These are phyloP conservation scores for Brachymystax lenok DNA, from an alignment of 2,797 vertebrate genomes.

Conservation along the genomic window DNA sequence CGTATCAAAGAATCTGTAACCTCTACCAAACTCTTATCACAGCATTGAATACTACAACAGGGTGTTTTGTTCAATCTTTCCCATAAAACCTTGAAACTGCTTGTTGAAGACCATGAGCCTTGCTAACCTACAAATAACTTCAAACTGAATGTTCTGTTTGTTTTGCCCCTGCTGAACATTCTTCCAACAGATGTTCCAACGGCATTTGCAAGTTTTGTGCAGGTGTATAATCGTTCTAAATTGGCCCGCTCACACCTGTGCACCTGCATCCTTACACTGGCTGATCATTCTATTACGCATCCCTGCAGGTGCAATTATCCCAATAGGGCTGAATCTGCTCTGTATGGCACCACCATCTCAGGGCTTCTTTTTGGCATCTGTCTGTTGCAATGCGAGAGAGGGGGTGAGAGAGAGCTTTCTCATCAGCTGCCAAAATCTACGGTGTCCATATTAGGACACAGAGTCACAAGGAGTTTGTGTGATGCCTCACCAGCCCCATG, in stretches of 20 bases:
- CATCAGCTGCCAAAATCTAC: constrained; percentile 21
- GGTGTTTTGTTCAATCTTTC: background rate
- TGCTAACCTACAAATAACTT: background rate
- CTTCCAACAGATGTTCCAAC: background rate
- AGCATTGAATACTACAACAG: background rate
- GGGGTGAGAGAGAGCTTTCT: background rate
- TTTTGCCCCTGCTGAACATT: background rate
- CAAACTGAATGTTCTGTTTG: background rate
- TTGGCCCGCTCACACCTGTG: constrained; percentile 56
- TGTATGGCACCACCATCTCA: constrained; percentile 27
- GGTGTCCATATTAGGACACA: background rate
- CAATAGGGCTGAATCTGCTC: constrained; percentile 53
- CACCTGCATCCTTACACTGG: constrained; percentile 40
- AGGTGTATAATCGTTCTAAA: constrained; percentile 46
- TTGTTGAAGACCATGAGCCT: no score
- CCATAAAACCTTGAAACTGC: no score
- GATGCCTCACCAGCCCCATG: no score
- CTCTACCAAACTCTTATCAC: background rate
- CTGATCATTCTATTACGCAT: constrained; percentile 58
- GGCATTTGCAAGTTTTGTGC: constrained; percentile 27
- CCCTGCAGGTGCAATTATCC: constrained; percentile 64
- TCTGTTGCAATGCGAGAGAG: background rate
- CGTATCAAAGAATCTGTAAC: background rate
- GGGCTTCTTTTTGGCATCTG: constrained; percentile 39
- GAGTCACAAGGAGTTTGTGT: no score